Conservation (phyloP, 1,140 invertebrate genomes). For the Ephestia elutella region DNA sequence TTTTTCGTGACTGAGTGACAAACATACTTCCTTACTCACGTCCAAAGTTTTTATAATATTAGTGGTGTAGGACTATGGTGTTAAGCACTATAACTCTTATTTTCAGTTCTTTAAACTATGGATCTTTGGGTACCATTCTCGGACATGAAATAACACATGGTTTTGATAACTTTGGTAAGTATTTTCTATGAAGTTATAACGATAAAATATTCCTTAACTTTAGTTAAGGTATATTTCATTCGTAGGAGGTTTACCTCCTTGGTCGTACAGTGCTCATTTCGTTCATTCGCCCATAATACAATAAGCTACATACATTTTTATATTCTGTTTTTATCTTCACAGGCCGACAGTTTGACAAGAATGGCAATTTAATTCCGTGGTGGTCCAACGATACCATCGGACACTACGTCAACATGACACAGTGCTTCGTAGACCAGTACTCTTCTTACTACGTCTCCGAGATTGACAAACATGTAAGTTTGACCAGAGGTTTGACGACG, state of each 20-base stretch:
- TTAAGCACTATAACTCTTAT: too few species aligned
- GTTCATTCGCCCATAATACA: too few species aligned
- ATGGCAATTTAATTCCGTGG: constrained; percentile 86
- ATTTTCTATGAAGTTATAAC: neutral
- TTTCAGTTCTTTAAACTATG: constrained; percentile 86
- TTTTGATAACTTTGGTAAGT: constrained; percentile 84
- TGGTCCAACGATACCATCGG: constrained; percentile 87
- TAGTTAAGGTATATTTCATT: too few species aligned
- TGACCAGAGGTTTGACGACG: neutral
- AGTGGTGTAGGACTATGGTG: too few species aligned
- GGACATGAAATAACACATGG: constrained; percentile 92
- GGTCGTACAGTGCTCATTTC: too few species aligned
- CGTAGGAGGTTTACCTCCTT: too few species aligned
- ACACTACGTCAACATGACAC: constrained; percentile 80
- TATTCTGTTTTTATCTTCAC: constrained; percentile 21
- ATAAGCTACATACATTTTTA: too few species aligned
- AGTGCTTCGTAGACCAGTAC: constrained; percentile 94
- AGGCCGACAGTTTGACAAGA: constrained; percentile 83
- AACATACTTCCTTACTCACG: too few species aligned
- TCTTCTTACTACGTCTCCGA: constrained; percentile 81
- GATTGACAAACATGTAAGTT: constrained; percentile 75
- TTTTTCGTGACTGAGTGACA: too few species aligned
- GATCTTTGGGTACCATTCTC: constrained; percentile 85
- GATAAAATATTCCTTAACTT: too few species aligned
- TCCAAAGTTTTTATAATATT: too few species aligned